Base-by-base conservation (phyloP, 2,113 vertebrate genomes). In the Rhegmatorhina hoffmannsi region DNA sequence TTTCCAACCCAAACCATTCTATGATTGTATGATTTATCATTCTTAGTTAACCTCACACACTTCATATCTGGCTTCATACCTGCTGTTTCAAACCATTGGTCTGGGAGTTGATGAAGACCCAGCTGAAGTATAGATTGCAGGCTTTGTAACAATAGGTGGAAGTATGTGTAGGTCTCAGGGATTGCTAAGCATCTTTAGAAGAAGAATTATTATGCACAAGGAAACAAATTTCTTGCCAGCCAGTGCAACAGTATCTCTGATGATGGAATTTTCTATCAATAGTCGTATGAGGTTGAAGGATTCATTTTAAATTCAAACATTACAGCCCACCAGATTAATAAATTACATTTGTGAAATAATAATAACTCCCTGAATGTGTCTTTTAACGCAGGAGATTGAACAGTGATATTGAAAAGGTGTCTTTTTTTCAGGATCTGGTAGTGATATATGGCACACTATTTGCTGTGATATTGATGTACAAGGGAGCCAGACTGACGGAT, bases 271-370 rank as follows among this genome's bases (percentile, higher is more conserved):
- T 92, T 89, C 79, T 76, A 43, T 94, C 88, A 69, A 77, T 62
- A 88, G 53, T 62, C 23, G 33, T 33, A 74, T 17, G 53, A 88
- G 62, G 62, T 46, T 31, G 68, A 87, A 67, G 29, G n/a, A 83
- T 55, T 83, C 3, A 60, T 95, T 94, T 89, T 73, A 80, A 73
- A 94, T 83, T 92, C 84, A 74, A 68, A 62, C 63, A 59, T 90
- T 94, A 62, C 40, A 74, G 55, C 67, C 82, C 55, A 50, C 53
- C 43, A 58, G 67, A 90, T 86, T 94, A 95, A 88, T 91, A 94
- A 92, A 62, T 78, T 59, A 14, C 66, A 87, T 83, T 95, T 90
- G 83, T 92, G 76, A 88, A 95, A 90, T 85, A 82, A 87, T 90
- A 89, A 68, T 72, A 91, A 38, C 36, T 73, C 56, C 69, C 52